Percentiles rank a stretch among this genome's conserved stretches.
Conservation (phyloP, 1,140 invertebrate species). For the Rhysida immarginata region DNA sequence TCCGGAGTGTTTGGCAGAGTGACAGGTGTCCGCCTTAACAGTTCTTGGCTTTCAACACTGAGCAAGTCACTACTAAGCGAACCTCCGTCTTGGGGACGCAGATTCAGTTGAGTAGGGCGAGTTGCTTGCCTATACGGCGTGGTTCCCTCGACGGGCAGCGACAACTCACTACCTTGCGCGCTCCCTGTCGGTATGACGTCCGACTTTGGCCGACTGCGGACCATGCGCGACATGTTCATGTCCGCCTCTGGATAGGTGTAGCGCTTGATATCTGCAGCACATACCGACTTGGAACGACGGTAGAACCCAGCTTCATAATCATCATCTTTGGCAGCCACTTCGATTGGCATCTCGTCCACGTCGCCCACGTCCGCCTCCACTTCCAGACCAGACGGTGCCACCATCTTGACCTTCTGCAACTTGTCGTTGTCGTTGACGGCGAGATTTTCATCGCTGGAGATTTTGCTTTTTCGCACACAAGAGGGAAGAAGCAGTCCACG, state of each 20-base stretch:
- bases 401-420: slow-evolving; percentile 8
- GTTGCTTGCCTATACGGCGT: not conserved
- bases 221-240: not conserved
- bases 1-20: slow-evolving; percentile 24
- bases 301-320: not conserved
- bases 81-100: not conserved
- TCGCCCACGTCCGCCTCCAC: not conserved
- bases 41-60: not conserved
- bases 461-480: slow-evolving; percentile 50
- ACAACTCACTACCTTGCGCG: not conserved
- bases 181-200: not conserved
- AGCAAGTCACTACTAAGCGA: not conserved
- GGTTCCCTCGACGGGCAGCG: not conserved
- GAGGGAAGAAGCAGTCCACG: slow-evolving; percentile 52
- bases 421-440: slow-evolving; percentile 29
- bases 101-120: slow-evolving; percentile 15
- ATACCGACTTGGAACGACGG: not conserved
- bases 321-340: not conserved
- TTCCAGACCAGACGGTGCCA: slow-evolving; percentile 2
- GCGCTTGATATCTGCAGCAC: not conserved
- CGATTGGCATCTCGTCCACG: not conserved
- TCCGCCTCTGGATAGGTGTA: not conserved
- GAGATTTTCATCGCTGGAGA: slow-evolving; percentile 71
- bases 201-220: not conserved
- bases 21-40: not conserved